These are phyloP conservation scores for Acheta domesticus DNA, from an alignment of 2,888 invertebrate species.

Conservation along the genomic window DNA sequence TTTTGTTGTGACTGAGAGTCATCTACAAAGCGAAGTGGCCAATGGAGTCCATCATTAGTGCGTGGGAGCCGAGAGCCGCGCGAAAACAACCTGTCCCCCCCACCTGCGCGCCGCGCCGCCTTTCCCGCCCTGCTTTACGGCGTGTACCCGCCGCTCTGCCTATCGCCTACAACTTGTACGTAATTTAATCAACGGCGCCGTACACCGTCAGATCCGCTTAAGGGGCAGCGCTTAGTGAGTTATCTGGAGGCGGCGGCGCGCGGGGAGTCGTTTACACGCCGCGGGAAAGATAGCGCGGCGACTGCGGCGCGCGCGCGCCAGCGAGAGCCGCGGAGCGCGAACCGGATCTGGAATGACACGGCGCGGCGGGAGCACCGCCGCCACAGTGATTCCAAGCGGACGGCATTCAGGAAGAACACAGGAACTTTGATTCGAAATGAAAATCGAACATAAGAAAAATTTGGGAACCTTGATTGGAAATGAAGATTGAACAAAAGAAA, in stretches of 20 bases:
- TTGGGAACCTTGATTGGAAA: too few relatives aligned
- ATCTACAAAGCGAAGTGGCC: too few relatives aligned
- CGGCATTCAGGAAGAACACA: too few relatives aligned
- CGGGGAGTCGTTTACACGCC: neutral
- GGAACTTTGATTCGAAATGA: too few relatives aligned
- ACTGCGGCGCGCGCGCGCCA: neutral
- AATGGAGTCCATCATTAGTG: too few relatives aligned
- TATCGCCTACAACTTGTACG: neutral
- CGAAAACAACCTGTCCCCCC: neutral
- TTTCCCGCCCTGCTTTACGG: neutral
- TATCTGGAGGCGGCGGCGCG: neutral
- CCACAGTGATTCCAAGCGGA: too few relatives aligned
- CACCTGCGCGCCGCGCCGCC: neutral
- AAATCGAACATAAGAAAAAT: too few relatives aligned
- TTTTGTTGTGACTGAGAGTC: too few relatives aligned
- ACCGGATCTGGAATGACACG: slow-evolving; percentile 11
- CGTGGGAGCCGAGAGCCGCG: too few relatives aligned
- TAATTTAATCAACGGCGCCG: slow-evolving; percentile 18
- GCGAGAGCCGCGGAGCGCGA: neutral
- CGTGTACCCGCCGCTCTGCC: neutral
- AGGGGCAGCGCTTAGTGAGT: slow-evolving; percentile 7
- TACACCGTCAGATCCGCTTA: neutral
- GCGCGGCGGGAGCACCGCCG: too few relatives aligned
- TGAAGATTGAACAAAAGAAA: too few relatives aligned
- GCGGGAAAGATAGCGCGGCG: neutral